Evolutionary conservation across 2,113 vertebrate genomes (phyloP), one percentile per base, ranked within the genome.

Genomic region (Nothoprocta perdicaria): DNA sequence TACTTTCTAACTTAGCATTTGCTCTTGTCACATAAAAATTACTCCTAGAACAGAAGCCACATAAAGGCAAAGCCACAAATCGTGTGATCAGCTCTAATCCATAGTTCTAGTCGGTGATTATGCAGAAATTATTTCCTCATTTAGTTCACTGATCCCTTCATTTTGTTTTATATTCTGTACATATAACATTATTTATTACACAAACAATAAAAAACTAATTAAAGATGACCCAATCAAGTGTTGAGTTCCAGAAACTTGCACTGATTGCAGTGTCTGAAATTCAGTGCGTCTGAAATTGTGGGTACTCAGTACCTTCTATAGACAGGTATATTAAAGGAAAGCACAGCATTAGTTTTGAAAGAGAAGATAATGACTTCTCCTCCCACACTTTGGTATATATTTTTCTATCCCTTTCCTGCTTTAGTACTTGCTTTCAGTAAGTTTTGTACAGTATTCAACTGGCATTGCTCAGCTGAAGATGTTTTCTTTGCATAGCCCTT

Each of bases 351-450:
- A 84, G 48, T 84, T 94, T 78, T 83, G 50, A 89, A 86, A 82
- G 58, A 24, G 41, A 90, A 94, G 12, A 24, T 45, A 57, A 83
- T 74, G 35, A 29, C 33, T 73, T 85, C 65, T 43, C 75, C 4
- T 71, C 46, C 74, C 21, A 76, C 15, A 82, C 55, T 76, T 90
- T 85, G 23, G 6, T 41, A 24, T 23, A 53, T 57, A 55, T 86
- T 95, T 88, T 65, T 26, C 66, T 71, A 12, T 78, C 53, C 86
- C 83, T 90, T 78, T 33, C 66, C 58, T 89, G 19, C 33, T 71
- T 89, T 45, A 52, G 9, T 78, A 38, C 23, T 41, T 50, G 12
- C 17, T 86, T 93, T 77, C 76, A 80, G 71, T 86, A 85, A 91
- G 62, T 79, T 73, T 14, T 40, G 33, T 57, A 10, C 23, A 84